Evolutionary conservation across 2,888 invertebrate species (phyloP).

Genomic region (Drosophila helvetica): DNA sequence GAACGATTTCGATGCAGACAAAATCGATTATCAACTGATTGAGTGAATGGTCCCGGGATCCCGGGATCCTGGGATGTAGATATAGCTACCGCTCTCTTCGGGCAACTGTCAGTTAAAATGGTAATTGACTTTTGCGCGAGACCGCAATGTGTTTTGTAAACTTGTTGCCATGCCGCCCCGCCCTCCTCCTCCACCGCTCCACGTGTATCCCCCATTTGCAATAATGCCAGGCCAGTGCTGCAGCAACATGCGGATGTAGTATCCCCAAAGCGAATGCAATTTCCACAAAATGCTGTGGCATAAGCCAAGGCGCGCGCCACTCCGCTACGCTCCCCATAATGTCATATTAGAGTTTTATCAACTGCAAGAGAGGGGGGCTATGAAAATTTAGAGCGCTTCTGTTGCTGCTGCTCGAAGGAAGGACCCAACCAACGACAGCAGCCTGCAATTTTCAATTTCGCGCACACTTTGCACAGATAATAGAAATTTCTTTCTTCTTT

Average conservation of each 20-base stretch:
- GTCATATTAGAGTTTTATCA: constrained; percentile 78
- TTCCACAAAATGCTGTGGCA: constrained; percentile 72
- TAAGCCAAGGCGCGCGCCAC: constrained; percentile 66
- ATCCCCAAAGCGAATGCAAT: constrained; percentile 68
- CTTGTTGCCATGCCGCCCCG: constrained; percentile 64
- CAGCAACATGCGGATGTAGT: constrained; percentile 44
- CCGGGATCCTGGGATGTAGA: constrained; percentile 20
- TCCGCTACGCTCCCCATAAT: constrained; percentile 52
- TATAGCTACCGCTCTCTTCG: constrained; percentile 12
- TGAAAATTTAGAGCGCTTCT: constrained; percentile 67
- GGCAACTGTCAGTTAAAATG: constrained; percentile 69
- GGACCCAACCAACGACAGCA: constrained; percentile 40
- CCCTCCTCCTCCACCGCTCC: neutral
- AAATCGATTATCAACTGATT: constrained; percentile 77
- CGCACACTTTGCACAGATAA: constrained; percentile 80
- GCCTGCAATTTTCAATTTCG: constrained; percentile 77
- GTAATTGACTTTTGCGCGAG: constrained; percentile 78
- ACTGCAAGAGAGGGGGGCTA: constrained; percentile 56
- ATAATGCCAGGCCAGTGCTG: constrained; percentile 49
- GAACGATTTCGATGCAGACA: constrained; percentile 59
- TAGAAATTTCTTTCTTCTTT: constrained; percentile 73
- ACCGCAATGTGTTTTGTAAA: constrained; percentile 78
- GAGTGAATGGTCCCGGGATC: constrained; percentile 49
- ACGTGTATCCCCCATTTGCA: constrained; percentile 41
- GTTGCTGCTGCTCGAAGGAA: constrained; percentile 15